Conservation (phyloP, 2,888 invertebrate genomes). For the Conistra vaccinii region DNA sequence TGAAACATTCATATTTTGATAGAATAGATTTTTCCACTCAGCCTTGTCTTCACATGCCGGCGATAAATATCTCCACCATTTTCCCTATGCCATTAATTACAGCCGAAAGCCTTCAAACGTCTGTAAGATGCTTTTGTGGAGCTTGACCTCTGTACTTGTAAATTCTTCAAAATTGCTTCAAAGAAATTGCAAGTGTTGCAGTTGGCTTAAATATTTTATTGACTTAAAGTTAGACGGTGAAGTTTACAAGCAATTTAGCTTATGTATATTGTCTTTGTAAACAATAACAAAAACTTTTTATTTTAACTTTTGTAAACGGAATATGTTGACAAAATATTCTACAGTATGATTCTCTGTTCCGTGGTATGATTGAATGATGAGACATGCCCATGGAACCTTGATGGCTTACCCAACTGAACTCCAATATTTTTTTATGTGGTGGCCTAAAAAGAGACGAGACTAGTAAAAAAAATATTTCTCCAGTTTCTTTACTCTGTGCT, state of each 20-base stretch:
- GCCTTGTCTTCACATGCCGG: no score
- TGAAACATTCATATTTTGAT: not conserved
- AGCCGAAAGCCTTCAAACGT: slow-evolving; percentile 19
- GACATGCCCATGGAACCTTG: not conserved
- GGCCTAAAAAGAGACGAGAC: not conserved
- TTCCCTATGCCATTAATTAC: slow-evolving; percentile 7
- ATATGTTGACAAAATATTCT: slow-evolving; percentile 3
- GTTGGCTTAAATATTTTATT: slow-evolving; percentile 21
- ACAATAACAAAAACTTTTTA: slow-evolving; percentile 23
- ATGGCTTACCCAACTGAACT: slow-evolving; percentile 10
- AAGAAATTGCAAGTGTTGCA: slow-evolving; percentile 33
- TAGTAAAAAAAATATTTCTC: slow-evolving; percentile 15
- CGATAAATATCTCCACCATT: not conserved
- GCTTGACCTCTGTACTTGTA: slow-evolving; percentile 20
- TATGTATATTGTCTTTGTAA: slow-evolving; percentile 23
- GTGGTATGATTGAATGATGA: slow-evolving; percentile 13
- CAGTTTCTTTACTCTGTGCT: not conserved
- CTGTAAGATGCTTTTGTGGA: slow-evolving; percentile 19
- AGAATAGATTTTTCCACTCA: not conserved
- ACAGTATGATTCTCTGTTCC: not conserved
- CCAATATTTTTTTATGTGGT: slow-evolving; percentile 10
- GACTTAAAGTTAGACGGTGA: slow-evolving; percentile 21
- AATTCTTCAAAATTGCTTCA: slow-evolving; percentile 35
- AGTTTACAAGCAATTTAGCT: slow-evolving; percentile 15
- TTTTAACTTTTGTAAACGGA: slow-evolving; percentile 22